Evolutionary conservation across 2,888 invertebrate species (phyloP), one percentile per base, ranked within the genome.

Genomic region (Rhingia rostrata): DNA sequence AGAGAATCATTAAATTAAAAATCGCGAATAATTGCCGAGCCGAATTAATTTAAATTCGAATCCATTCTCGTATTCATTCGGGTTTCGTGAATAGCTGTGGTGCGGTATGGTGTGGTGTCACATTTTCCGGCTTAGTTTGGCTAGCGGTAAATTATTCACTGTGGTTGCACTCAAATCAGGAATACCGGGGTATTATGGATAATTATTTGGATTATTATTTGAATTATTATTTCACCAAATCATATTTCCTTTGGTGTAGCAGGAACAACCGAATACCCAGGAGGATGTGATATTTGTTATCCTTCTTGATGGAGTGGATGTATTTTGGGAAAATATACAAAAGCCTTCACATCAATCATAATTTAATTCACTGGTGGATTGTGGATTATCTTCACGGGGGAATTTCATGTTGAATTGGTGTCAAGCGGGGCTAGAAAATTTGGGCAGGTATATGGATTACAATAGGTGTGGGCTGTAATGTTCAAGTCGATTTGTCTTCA

Each of bases 321-420:
- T 22, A 22, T 22, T 22, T 22, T 56, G 61, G 60, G 60, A 10
- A 47, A 67, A 56, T 37, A 56, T 14, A 22, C 37, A 72, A 7
- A 53, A 45, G 14, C 14, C 47, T 47, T 14, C 43, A 39, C 79
- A 79, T 79, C 73, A 79, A 73, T 79, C 79, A 79, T 60, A 66
- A 66, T 66, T 37, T 78, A 64, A 73, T 66, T 35, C 73, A 43
- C 60, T 37, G 47, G 12, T 66, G 60, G 64, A 64, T 30, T 37
- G 41, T 66, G 60, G 73, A 32, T 53, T 22, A 22, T 22, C 22
- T 22, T 1, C 45, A 45, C 58, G 58, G 4, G 22, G 22, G 22
- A 22, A 22, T 22, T 22, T 22, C 12, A 60, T 41, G 9, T 51
- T 33, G 51, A 53, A 6, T 30, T 41, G 32, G 41, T 51, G 49